phyloP scores from a whole-genome alignment of 2,113 vertebrate genomes.

The Ornithorhynchus anatinus region DNA sequence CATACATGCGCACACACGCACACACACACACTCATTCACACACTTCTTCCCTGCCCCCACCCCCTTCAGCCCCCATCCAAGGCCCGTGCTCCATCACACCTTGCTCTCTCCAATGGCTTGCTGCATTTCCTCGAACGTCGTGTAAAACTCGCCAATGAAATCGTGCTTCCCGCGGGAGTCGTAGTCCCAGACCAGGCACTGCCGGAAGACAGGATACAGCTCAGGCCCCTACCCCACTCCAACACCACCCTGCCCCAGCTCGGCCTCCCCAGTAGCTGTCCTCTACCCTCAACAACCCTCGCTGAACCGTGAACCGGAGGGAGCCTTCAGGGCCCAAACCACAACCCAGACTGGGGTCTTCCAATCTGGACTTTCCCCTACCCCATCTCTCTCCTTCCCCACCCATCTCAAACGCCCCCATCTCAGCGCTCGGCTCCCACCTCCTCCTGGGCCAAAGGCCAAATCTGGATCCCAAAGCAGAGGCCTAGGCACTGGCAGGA shows the following conservation, averaged over 20 bases:
- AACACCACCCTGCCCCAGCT: not conserved
- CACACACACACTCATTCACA: not conserved
- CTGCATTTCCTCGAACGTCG: conserved; percentile 93
- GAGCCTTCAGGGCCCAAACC: too few species aligned
- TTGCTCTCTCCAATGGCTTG: conserved; percentile 83
- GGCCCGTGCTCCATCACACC: conserved; percentile 72
- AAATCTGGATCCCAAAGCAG: not conserved
- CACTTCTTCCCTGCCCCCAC: not conserved
- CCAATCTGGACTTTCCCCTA: too few species aligned
- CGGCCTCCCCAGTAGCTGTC: accelerated
- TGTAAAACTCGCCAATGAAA: conserved; percentile 94
- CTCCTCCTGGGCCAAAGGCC: not conserved
- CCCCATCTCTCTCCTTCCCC: not conserved
- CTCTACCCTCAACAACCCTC: too few species aligned
- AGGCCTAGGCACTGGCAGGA: not conserved
- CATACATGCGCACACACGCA: not conserved
- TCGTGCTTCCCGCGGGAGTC: conserved; percentile 94
- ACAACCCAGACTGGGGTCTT: too few species aligned
- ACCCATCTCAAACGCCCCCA: accelerated
- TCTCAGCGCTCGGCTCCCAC: not conserved
- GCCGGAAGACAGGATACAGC: not conserved
- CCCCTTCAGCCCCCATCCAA: accelerated
- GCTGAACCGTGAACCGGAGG: too few species aligned
- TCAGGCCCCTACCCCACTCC: not conserved
- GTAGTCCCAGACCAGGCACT: conserved; percentile 94